Conservation (phyloP, 2,113 vertebrate genomes). For the Arothron firmamentum region DNA sequence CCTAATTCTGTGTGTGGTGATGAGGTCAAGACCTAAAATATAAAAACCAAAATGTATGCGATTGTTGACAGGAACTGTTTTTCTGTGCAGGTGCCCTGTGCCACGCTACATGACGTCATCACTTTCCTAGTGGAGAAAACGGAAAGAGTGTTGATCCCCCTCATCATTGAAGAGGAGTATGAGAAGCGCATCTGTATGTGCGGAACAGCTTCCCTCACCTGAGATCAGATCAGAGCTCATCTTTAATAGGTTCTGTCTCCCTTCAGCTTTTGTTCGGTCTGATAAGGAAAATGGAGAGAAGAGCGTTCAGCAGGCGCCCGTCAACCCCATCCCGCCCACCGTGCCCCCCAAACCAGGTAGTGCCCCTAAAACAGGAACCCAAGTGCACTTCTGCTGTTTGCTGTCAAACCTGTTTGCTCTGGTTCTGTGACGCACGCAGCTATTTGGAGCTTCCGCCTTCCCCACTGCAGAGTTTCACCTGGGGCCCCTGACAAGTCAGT, state of each 20-base stretch:
- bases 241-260: background rate
- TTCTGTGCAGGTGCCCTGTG: conserved; percentile 69
- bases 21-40: too few relatives aligned
- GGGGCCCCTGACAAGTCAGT: background rate
- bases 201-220: background rate
- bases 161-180: conserved; percentile 72
- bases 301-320: conserved; percentile 21
- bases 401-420: conserved; percentile 14
- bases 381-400: background rate
- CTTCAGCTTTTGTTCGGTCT: conserved; percentile 63
- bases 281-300: conserved; percentile 77
- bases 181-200: conserved; percentile 76
- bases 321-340: background rate
- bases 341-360: conserved; percentile 61
- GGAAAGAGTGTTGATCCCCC: conserved; percentile 63
- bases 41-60: too few relatives aligned
- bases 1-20: too few relatives aligned
- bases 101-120: conserved; percentile 71
- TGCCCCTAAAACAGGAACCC: background rate
- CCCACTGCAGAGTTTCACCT: rapidly evolving
- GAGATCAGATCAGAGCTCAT: background rate
- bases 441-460: background rate
- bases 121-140: conserved; percentile 70
- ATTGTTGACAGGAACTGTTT: background rate
- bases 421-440: background rate